Evolutionary conservation across 2,888 invertebrate genomes (phyloP).

Genomic region (Andrena hattorfiana): DNA sequence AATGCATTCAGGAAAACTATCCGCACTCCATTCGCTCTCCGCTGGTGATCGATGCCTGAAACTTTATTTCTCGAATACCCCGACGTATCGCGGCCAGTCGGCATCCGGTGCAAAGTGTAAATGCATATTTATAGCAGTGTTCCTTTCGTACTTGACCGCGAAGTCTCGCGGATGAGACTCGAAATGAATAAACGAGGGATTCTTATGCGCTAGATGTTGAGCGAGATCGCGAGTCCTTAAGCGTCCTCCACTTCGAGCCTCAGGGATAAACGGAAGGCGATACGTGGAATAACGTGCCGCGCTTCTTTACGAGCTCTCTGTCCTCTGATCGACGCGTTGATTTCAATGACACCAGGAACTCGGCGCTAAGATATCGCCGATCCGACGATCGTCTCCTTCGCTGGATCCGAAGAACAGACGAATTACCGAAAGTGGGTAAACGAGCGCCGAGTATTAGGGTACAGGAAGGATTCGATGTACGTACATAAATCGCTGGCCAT

Average conservation of each 20-base stretch:
- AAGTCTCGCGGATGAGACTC: too few species aligned
- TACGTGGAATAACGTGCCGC: constrained; percentile 9
- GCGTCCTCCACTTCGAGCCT: too few species aligned
- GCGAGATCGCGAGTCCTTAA: too few species aligned
- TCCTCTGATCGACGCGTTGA: neutral
- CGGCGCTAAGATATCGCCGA: neutral
- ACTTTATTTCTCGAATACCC: too few species aligned
- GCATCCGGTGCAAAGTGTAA: too few species aligned
- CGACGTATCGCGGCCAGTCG: too few species aligned
- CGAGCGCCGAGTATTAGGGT: neutral
- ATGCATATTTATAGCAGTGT: too few species aligned
- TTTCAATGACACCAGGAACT: constrained; percentile 19
- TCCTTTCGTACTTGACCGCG: too few species aligned
- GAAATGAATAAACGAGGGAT: too few species aligned
- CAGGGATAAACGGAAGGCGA: too few species aligned
- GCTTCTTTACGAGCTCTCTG: neutral
- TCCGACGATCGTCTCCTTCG: neutral
- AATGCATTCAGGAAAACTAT: neutral
- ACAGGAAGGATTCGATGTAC: neutral
- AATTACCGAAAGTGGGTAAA: neutral
- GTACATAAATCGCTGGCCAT: neutral
- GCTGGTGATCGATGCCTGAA: too few species aligned
- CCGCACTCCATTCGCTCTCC: too few species aligned
- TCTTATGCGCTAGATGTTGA: neutral
- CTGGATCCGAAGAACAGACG: neutral